These are phyloP conservation scores for Polia nebulosa DNA, from an alignment of 2,888 invertebrate genomes.

Conservation along the genomic window DNA sequence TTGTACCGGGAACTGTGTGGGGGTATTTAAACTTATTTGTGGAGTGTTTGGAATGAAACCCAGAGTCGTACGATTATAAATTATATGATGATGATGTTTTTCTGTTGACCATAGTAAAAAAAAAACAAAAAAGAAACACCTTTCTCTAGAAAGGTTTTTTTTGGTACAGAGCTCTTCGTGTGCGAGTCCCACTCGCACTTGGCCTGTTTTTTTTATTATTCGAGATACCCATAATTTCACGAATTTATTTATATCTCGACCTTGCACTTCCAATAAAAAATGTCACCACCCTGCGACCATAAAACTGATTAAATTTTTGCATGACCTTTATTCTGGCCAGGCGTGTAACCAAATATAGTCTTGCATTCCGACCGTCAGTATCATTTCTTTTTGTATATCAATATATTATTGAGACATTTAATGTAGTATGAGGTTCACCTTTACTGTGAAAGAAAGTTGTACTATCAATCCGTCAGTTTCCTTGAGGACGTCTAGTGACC, in stretches of 20 bases:
- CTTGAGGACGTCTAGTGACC: constrained; percentile 45
- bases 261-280: not conserved
- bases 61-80: no score
- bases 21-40: no score
- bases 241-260: not conserved
- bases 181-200: no score
- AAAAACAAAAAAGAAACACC: no score
- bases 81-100: no score
- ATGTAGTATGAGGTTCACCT: constrained; percentile 39
- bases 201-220: no score
- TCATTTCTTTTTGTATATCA: constrained; percentile 37
- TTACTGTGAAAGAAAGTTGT: constrained; percentile 55
- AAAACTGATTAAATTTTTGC: not conserved
- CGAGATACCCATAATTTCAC: no score
- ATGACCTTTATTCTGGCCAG: constrained; percentile 22
- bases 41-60: no score
- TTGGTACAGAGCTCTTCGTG: no score
- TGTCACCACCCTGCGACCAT: not conserved
- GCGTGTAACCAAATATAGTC: constrained; percentile 21
- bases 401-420: constrained; percentile 28
- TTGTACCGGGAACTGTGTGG: no score
- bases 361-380: not conserved
- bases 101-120: no score
- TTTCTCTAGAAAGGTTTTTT: no score
- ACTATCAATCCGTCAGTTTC: constrained; percentile 24